Base-by-base conservation (phyloP, 2,797 vertebrate species). In the Artibeus jamaicensis region DNA sequence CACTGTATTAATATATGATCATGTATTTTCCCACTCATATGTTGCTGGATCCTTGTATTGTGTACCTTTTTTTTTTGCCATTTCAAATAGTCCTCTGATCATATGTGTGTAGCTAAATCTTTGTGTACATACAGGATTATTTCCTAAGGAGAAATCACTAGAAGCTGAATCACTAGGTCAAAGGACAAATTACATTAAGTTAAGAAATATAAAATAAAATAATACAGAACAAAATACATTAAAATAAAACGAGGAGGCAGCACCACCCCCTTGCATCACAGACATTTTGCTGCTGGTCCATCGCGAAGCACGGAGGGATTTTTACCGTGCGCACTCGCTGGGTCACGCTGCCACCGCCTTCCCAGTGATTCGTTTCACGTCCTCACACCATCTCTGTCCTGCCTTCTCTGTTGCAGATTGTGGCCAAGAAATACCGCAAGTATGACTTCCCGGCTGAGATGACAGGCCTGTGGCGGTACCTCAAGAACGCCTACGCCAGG, bases 371-470 rank as follows among this genome's bases (percentile, higher is more conserved):
- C 2, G 26, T 26, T 65, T 48, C 19, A 2, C 9, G 12, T 46
- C 19, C 88, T 96, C 57, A 86, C 16, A 0, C n/a, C 46, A 9
- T 18, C 53, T 86, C 34, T 37, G 4, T 70, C 34, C 48, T 76
- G 2, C 67, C 46, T 2, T 97, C 53, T 97, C 93, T 97, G 84
- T 83, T 83, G 89, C 87, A 99, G 99, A 99, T 99, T 3, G 99
- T 99, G 2, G 98, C 99, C 73, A 99, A 99, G 98, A 99, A 99
- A 97, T 99, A 99, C 97, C 99, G 99, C 57, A 99, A 99, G 98
- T 99, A 99, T 0, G 99, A 99, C 96, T 99, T 99, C 97, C 99
- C 99, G 0, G 90, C 98, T 0, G 99, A 99, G 93, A 99, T 99
- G 99, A 98, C 97, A 0, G 99, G 99, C 3, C 98, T 99, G 97